Conservation (phyloP, 2,797 vertebrate genomes). For the Lacerta agilis region DNA sequence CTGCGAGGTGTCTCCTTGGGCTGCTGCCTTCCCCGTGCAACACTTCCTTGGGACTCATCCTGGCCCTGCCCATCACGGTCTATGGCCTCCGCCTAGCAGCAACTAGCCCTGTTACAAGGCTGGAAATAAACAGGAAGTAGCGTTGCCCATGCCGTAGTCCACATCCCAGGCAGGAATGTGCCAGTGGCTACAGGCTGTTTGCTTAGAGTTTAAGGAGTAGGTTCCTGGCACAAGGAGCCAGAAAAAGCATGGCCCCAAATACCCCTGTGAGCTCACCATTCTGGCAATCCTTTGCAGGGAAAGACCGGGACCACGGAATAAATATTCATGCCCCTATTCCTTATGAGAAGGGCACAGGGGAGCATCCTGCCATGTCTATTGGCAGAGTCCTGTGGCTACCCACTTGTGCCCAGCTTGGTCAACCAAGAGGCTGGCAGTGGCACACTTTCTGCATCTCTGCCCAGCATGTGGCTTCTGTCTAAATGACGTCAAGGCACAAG, state of each 20-base stretch:
- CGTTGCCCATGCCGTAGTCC: slow-evolving; percentile 43
- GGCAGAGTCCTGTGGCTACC: background rate
- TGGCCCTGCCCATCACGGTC: slow-evolving; percentile 30
- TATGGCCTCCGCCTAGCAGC: slow-evolving; percentile 1
- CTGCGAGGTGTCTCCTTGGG: background rate
- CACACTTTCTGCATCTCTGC: background rate
- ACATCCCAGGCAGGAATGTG: slow-evolving; percentile 64
- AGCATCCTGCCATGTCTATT: background rate
- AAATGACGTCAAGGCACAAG: background rate
- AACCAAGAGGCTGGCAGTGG: background rate
- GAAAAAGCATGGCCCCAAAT: slow-evolving; percentile 69
- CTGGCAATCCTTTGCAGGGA: slow-evolving; percentile 5
- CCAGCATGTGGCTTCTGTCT: background rate
- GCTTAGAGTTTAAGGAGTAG: slow-evolving; percentile 66
- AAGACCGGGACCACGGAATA: background rate
- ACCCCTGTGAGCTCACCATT: slow-evolving; percentile 63
- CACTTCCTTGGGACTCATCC: background rate
- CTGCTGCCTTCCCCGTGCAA: background rate
- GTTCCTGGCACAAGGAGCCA: slow-evolving; percentile 64
- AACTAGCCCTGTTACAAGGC: background rate
- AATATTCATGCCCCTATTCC: background rate
- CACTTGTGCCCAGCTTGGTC: background rate
- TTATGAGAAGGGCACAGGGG: background rate
- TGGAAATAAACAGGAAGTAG: slow-evolving; percentile 69
- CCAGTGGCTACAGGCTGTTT: slow-evolving; percentile 69